Conservation (phyloP, 2,888 invertebrate genomes). For the Ophraella communa region DNA sequence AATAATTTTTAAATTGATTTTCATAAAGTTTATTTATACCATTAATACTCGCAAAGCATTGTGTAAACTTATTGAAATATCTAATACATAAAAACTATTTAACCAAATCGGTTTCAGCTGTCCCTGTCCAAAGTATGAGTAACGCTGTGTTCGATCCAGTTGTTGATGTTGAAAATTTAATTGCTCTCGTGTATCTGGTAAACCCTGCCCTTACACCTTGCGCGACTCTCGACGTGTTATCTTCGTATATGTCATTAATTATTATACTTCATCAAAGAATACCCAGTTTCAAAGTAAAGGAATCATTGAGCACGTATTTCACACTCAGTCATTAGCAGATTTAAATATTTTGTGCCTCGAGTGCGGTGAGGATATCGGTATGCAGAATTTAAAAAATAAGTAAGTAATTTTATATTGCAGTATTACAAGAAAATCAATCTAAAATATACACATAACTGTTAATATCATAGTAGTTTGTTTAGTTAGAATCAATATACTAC, state of each 20-base stretch:
- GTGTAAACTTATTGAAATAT: no score
- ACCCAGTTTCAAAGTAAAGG: not conserved
- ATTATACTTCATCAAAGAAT: constrained; percentile 30
- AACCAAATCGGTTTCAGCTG: not conserved
- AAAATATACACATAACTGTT: no score
- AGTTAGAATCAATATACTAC: no score
- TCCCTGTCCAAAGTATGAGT: constrained; percentile 11
- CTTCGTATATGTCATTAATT: constrained; percentile 29
- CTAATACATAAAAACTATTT: not conserved
- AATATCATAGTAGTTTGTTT: no score
- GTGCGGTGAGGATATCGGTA: not conserved
- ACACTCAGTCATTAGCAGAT: not conserved
- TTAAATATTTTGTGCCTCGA: not conserved
- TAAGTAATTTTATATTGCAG: constrained; percentile 7
- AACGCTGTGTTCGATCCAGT: constrained; percentile 1
- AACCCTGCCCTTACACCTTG: not conserved
- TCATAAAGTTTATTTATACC: no score
- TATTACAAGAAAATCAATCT: no score
- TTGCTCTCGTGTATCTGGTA: constrained; percentile 25
- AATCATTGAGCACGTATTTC: not conserved
- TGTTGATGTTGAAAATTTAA: constrained; percentile 26
- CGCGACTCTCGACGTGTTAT: not conserved
- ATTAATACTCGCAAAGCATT: no score
- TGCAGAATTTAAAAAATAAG: constrained; percentile 27
- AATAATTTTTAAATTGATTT: no score